A percentile compares a stretch with the other conserved stretches of the same genome.
phyloP scores from a whole-genome alignment of 1,140 invertebrate genomes.

The Euwallacea similis region DNA sequence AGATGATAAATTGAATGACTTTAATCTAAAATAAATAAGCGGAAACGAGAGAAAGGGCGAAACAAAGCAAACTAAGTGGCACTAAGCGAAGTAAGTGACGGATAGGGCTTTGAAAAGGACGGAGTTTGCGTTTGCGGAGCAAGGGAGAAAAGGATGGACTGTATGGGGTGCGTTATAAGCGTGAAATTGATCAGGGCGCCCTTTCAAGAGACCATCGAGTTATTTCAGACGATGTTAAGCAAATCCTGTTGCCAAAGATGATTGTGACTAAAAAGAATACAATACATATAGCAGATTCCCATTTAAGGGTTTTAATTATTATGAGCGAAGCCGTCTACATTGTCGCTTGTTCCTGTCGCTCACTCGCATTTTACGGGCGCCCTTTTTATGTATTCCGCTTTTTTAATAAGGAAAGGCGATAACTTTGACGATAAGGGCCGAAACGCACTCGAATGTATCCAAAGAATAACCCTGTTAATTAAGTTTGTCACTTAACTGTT shows the following conservation, averaged over 20 bases:
- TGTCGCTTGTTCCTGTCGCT: slow-evolving; percentile 36
- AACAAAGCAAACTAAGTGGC: slow-evolving; percentile 51
- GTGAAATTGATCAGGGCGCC: slow-evolving; percentile 52
- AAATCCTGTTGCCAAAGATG: slow-evolving; percentile 45
- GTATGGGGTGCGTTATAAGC: slow-evolving; percentile 48
- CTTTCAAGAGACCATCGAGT: slow-evolving; percentile 44
- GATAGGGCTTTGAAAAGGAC: slow-evolving; percentile 44
- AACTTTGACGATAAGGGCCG: slow-evolving; percentile 48
- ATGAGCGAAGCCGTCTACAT: slow-evolving; percentile 33
- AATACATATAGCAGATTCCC: neutral
- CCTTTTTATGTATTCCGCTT: slow-evolving; percentile 36
- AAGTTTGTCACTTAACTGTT: slow-evolving; percentile 55
- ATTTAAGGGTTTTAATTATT: slow-evolving; percentile 36
- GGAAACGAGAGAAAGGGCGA: slow-evolving; percentile 47
- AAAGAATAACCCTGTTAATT: slow-evolving; percentile 54
- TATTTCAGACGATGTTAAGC: slow-evolving; percentile 49
- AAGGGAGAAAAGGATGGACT: slow-evolving; percentile 36
- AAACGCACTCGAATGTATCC: slow-evolving; percentile 50
- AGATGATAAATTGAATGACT: slow-evolving; percentile 53
- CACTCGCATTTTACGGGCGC: slow-evolving; percentile 27
- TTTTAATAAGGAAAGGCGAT: slow-evolving; percentile 46
- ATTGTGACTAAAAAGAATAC: slow-evolving; percentile 5
- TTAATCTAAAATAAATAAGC: slow-evolving; percentile 52
- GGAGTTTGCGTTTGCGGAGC: slow-evolving; percentile 9
- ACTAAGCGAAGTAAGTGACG: slow-evolving; percentile 53